Evolutionary conservation across 2,113 vertebrate genomes (phyloP).

Genomic region (Triplophysa dalaica): DNA sequence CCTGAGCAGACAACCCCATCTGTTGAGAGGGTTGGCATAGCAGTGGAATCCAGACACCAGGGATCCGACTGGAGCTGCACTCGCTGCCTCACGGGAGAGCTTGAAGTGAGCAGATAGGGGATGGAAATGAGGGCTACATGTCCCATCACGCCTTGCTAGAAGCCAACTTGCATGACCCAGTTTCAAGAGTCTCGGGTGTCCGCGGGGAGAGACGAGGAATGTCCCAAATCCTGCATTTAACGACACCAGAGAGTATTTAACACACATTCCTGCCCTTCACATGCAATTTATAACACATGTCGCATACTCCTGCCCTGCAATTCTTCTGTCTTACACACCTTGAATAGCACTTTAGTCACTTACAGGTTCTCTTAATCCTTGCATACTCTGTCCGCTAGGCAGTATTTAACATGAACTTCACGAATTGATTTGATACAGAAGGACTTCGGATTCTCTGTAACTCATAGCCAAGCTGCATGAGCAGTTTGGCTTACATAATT

Average conservation of each 20-base stretch:
- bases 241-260: slow-evolving; percentile 22
- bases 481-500: slow-evolving; percentile 13
- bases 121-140: slow-evolving; percentile 41
- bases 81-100: not conserved
- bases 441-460: not conserved
- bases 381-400: not conserved
- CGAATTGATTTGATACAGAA: slow-evolving; percentile 14
- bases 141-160: slow-evolving; percentile 39
- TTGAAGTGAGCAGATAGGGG: slow-evolving; percentile 23
- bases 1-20: slow-evolving; percentile 27
- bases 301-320: not conserved
- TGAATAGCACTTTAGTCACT: not conserved
- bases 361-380: not conserved
- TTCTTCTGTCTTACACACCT: not conserved
- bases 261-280: slow-evolving; percentile 36
- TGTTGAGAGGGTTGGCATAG: slow-evolving; percentile 14
- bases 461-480: not conserved
- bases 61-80: slow-evolving; percentile 10
- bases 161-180: slow-evolving; percentile 37
- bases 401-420: slow-evolving; percentile 16
- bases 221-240: slow-evolving; percentile 49
- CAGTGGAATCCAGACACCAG: not conserved
- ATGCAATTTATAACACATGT: not conserved
- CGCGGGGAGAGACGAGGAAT: slow-evolving; percentile 20
- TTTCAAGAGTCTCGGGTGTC: slow-evolving; percentile 36